Base-by-base conservation (phyloP, 2,113 vertebrate species). In the Gadus macrocephalus region DNA sequence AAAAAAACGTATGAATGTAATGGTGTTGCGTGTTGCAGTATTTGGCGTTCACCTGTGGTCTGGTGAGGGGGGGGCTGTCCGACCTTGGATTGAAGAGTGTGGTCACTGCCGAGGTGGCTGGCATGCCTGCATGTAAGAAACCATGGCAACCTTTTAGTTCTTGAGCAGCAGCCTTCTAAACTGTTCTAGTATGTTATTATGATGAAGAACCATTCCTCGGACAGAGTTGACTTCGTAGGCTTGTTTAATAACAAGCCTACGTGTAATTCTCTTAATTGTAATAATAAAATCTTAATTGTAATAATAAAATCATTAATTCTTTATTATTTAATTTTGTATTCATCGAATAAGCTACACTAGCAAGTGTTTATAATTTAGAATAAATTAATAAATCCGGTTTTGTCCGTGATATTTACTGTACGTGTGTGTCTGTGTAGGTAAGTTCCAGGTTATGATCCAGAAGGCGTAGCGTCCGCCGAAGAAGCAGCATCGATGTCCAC, bases 401-500 rank as follows among this genome's bases (percentile, higher is more conserved):
- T 4, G 42, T 49, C 42, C 14, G 9, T 49, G 11, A 49, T 49
- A 49, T 49, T 49, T 49, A 49, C 42, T 14, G 42, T 49, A 2
- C 11, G 42, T 14, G 42, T 49, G 42, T 49, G 42, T 73, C 58
- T 81, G 82, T 85, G 59, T 86, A 98, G 96, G 96, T 90, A 98
- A 98, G 94, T 98, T 98, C 90, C 96, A 98, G 85, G 95, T 98
- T 81, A 98, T 98, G 95, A 97, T 98, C 87, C 95, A 98, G 93
- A 98, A 98, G 87, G 89, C 93, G 69, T 96, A 95, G 83, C 68
- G 19, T 75, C 53, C 38, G 14, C 11, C 68, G 17, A 77, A 53
- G 67, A 84, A 35, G 69, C 42, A 49, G 42, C 42, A 20, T 20
- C 1, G 42, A 49, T 2, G 42, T 49, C 42, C 42, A 49, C 42